Conservation (phyloP, 2,888 invertebrate genomes). For the Amblyteles armatorius region DNA sequence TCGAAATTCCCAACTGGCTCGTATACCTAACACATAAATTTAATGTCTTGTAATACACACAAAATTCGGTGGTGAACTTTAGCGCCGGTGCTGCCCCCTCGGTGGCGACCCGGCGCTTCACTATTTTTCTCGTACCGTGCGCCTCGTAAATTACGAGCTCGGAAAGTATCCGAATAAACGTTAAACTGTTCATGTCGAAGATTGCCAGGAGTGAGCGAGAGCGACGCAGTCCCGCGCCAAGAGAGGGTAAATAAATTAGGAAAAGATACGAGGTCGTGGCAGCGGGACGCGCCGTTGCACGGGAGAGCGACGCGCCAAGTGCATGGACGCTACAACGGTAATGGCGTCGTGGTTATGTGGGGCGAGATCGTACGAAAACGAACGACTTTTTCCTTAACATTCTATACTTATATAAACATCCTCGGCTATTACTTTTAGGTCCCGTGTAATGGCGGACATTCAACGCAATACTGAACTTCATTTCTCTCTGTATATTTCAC, state of each 20-base stretch:
- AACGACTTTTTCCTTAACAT: constrained; percentile 34
- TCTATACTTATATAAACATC: constrained; percentile 26
- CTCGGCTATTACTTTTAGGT: constrained; percentile 43
- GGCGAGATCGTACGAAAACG: constrained; percentile 44
- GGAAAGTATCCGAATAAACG: constrained; percentile 53
- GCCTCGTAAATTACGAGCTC: constrained; percentile 55
- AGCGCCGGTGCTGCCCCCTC: constrained; percentile 23
- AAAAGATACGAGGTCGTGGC: constrained; percentile 66
- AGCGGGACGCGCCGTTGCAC: constrained; percentile 49
- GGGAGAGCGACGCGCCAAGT: constrained; percentile 34
- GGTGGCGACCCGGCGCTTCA: constrained; percentile 1
- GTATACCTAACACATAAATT: constrained; percentile 54
- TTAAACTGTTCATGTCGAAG: constrained; percentile 63
- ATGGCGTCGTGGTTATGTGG: constrained; percentile 17
- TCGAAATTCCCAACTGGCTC: constrained; percentile 19
- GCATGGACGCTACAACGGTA: constrained; percentile 21
- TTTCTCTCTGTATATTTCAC: neutral
- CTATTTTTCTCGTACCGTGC: constrained; percentile 46
- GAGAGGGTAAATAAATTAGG: constrained; percentile 70
- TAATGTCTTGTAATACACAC: constrained; percentile 59
- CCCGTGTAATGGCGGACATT: constrained; percentile 21
- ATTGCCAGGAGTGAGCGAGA: constrained; percentile 54
- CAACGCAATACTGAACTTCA: constrained; percentile 21
- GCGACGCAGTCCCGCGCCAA: constrained; percentile 42
- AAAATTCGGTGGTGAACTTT: constrained; percentile 40